Evolutionary conservation across 1,140 invertebrate genomes (phyloP).

Genomic region (Homalodisca vitripennis): DNA sequence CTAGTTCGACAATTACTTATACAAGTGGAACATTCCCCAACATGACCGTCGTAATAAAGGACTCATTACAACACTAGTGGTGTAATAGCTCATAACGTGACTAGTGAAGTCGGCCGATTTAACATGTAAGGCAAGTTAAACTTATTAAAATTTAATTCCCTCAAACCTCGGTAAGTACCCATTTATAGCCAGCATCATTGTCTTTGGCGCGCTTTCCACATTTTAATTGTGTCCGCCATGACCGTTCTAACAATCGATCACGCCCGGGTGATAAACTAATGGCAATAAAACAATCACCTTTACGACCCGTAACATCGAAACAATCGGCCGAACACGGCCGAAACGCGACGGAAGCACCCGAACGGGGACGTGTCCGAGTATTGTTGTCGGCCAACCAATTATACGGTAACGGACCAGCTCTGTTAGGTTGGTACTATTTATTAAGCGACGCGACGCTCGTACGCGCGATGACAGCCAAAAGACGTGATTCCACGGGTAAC

Average conservation of each 20-base stretch:
- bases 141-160: too few species aligned
- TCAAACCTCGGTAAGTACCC: too few species aligned
- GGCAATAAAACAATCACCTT: conserved; percentile 1
- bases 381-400: conserved; percentile 12
- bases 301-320: not conserved
- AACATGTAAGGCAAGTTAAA: too few species aligned
- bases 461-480: conserved; percentile 1
- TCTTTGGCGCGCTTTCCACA: too few species aligned
- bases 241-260: not conserved
- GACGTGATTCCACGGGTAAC: conserved; percentile 12
- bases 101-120: too few species aligned
- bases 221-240: too few species aligned
- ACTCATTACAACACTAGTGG: too few species aligned
- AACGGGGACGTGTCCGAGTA: not conserved
- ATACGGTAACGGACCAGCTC: not conserved
- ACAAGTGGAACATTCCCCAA: too few species aligned
- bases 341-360: not conserved
- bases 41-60: too few species aligned
- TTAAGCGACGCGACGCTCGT: conserved; percentile 6
- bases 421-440: conserved; percentile 2
- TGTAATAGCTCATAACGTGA: too few species aligned
- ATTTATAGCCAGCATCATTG: too few species aligned
- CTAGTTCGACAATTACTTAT: too few species aligned
- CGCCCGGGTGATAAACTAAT: not conserved
- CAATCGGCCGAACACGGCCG: not conserved